Evolutionary conservation across 2,113 vertebrate genomes (phyloP), one percentile per base, ranked within the genome.

Genomic region (Lipophrys pholis): DNA sequence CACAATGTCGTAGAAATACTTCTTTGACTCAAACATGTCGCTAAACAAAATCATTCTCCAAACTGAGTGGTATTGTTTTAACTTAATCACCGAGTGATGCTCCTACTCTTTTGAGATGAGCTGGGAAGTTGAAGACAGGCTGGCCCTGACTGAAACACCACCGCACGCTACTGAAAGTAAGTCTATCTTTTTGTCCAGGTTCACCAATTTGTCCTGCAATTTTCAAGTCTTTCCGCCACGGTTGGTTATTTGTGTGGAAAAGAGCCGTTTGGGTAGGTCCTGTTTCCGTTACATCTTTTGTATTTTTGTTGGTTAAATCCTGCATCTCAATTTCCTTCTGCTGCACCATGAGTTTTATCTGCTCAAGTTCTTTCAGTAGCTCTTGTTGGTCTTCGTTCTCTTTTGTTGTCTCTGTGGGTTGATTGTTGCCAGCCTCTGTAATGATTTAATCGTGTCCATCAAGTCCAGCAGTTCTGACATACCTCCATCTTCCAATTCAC

Each of bases 301-400:
- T 1, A 14, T 60, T 35, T 45, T 60, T 60, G 15, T 60, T 45
- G 30, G 57, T 11, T 11, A 6, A 11, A 1, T 12, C 7, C 42
- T 60, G 8, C 11, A 60, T 45, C 30, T 60, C 57, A 30, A 17
- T 45, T 41, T 60, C 40, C 14, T 60, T 60, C 57, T 30, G 57
- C 14, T 45, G 41, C 6, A 60, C 57, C 39, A 45, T 60, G 1
- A 60, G 41, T 45, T 60, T 60, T 30, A 43, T 3, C 11, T 60
- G 40, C 11, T 60, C 41, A 3, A 60, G 17, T 35, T 60, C 42
- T 46, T 11, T 60, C 15, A 2, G 11, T 17, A 42, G 6, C 8
- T 45, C 46, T 11, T 48, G 42, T 7, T 48, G 11, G 35, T 48
- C 41, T 2, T 14, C 12, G 35, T 46, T 21, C 2, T 40, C 56